Evolutionary conservation across 2,113 vertebrate species (phyloP).

Genomic region (Anoplopoma fimbria): DNA sequence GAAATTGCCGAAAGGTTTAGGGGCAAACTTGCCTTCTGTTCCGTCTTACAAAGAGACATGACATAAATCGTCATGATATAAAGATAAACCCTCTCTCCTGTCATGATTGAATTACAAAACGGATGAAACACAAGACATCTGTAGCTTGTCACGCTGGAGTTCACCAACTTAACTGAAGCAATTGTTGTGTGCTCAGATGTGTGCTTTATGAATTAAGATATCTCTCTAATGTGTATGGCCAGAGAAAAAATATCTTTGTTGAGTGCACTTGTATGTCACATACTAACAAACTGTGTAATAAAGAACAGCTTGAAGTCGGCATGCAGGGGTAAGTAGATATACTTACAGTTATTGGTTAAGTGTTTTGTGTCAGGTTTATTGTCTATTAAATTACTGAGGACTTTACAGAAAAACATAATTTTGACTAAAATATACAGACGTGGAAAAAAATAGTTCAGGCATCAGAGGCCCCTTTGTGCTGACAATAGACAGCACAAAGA

Average conservation of each 20-base stretch:
- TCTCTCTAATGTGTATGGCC: background rate
- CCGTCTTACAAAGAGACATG: constrained; percentile 28
- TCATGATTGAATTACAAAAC: constrained; percentile 42
- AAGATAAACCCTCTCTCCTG: constrained; percentile 34
- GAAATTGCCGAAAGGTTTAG: constrained; percentile 58
- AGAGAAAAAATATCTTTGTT: background rate
- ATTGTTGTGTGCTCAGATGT: constrained; percentile 24
- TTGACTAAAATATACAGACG: background rate
- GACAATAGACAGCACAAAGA: background rate
- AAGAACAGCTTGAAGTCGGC: background rate
- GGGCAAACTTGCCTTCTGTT: constrained; percentile 50
- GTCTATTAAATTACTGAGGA: background rate
- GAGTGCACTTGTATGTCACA: constrained; percentile 1
- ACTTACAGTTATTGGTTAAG: background rate
- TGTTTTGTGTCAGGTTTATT: background rate
- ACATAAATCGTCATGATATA: constrained; percentile 34
- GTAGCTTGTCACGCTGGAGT: constrained; percentile 36
- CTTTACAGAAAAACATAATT: background rate
- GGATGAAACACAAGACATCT: constrained; percentile 44
- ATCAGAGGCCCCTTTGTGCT: background rate
- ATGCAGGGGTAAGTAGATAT: background rate
- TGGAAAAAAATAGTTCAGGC: background rate
- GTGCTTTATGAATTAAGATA: constrained; percentile 30
- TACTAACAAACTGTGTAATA: no score
- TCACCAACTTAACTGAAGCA: constrained; percentile 25